Base-by-base conservation (phyloP, 1,140 invertebrate species). In the Micrasema minimum region DNA sequence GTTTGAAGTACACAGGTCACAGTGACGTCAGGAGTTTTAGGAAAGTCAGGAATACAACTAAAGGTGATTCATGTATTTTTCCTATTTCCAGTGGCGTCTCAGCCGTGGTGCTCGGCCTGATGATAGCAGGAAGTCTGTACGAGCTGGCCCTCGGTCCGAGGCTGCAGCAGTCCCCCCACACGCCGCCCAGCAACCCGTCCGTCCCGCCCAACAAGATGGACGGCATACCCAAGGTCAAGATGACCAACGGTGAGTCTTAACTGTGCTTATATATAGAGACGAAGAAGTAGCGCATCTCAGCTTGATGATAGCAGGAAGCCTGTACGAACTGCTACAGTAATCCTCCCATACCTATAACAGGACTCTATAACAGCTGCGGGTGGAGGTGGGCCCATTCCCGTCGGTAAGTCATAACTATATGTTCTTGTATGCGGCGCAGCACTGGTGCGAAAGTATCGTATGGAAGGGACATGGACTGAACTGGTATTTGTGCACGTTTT, bases 91-190 rank as follows among this genome's bases (percentile, higher is more conserved):
- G 91, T 45, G 85, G 86, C 1, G 87, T 89, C 1, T 89, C 86
- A 18, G 77, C 79, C 12, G 69, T 85, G 9, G 87, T 91, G 1
- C 75, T 80, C 1, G 72, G 85, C 1, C 74, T 92, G 41, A 85
- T 93, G 70, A 80, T 88, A 3, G 76, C 82, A 5, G 91, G 90
- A 14, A 90, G 89, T 0, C 77, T 81, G 10, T 90, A 89, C 77
- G 88, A 90, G 80, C 80, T 88, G 77, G 82, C 81, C 48, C 76
- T 89, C 10, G 71, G 57, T 1, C 46, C 78, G 75, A 71, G 70
- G 3, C 62, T 77, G 26, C 57, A 79, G 6, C 78, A 76, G 12
- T 16, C 38, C 76, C 79, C 51, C 77, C 76, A 0, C 76, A 71
- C 74, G 80, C 5, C 22, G 2, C 81, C 76, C 77, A 80, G 74